Conservation (phyloP, 2,888 invertebrate species). For the Limenitis camilla region DNA sequence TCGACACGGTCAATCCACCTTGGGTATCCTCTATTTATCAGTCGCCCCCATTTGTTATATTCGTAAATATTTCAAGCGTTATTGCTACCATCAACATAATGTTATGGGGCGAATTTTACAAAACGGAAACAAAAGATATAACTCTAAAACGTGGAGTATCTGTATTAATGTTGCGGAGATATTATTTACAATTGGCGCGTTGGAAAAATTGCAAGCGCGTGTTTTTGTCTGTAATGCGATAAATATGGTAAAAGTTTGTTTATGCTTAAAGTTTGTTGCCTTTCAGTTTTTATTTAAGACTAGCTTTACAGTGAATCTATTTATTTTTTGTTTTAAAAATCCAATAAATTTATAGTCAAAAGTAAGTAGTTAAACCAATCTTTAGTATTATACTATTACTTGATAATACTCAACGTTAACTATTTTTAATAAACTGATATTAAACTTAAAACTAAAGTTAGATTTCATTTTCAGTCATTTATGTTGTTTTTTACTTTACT, state of each 20-base stretch:
- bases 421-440: no score
- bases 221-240: conserved; percentile 5
- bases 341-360: no score
- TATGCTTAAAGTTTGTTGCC: not conserved
- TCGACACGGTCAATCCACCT: conserved; percentile 61
- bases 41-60: conserved; percentile 63
- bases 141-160: conserved; percentile 53
- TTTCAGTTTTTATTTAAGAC: not conserved
- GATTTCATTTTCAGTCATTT: no score
- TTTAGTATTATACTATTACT: no score
- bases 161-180: conserved; percentile 35
- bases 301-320: not conserved
- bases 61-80: conserved; percentile 73
- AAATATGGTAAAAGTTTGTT: not conserved
- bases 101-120: conserved; percentile 71
- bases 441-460: no score
- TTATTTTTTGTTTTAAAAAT: not conserved
- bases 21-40: conserved; percentile 63
- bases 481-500: no score
- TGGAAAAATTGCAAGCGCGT: conserved; percentile 27
- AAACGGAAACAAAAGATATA: conserved; percentile 71
- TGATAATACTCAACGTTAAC: no score
- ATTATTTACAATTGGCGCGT: conserved; percentile 23
- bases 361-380: no score
- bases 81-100: conserved; percentile 73